These are phyloP conservation scores for Hemibagrus guttatus DNA, from an alignment of 2,797 vertebrate species.

Conservation along the genomic window DNA sequence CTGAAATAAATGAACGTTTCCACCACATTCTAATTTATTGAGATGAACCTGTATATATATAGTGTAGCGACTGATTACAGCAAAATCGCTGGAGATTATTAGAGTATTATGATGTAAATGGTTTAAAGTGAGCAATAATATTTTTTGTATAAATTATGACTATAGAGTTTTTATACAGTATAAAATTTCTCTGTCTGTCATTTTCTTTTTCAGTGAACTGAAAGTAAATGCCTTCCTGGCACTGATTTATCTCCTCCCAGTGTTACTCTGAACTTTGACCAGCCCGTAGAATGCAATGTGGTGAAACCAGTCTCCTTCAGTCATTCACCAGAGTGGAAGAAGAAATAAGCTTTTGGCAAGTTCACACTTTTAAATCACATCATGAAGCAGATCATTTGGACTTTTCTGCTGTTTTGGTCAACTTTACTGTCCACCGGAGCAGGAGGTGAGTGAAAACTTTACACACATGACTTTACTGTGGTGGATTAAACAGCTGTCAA, in stretches of 20 bases:
- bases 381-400: conserved; percentile 22
- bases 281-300: not conserved
- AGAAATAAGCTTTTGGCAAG: not conserved
- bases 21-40: no score
- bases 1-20: no score
- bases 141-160: not conserved
- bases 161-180: not conserved
- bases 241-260: not conserved
- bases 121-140: not conserved
- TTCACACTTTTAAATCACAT: not conserved
- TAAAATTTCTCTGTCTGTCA: no score
- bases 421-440: conserved; percentile 1
- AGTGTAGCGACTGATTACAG: no score
- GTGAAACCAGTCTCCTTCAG: not conserved
- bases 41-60: no score
- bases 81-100: no score
- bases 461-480: not conserved
- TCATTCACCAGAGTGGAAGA: not conserved
- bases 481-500: not conserved
- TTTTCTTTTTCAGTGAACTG: not conserved
- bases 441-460: conserved; percentile 32
- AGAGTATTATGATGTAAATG: not conserved
- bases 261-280: not conserved
- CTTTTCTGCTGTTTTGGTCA: conserved; percentile 26
- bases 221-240: not conserved